A percentile compares a stretch with the other conserved stretches of the same genome.
These are phyloP conservation scores for Grallaria varia DNA, from an alignment of 2,113 vertebrate species.

Conservation along the genomic window DNA sequence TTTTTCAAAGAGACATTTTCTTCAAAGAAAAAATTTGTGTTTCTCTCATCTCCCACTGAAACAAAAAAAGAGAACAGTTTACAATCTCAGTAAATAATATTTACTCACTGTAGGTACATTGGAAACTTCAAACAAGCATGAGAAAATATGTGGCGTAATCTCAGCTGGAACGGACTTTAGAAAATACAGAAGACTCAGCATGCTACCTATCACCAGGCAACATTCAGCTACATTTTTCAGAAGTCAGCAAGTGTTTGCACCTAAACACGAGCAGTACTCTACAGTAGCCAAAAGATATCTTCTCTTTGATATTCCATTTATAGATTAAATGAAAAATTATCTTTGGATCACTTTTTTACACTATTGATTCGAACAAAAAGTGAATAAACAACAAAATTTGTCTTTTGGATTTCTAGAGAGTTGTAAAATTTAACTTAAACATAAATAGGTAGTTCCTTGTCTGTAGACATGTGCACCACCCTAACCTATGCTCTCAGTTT, in stretches of 20 bases:
- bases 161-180: background rate
- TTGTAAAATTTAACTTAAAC: background rate
- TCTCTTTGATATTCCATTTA: background rate
- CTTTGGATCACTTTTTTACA: background rate
- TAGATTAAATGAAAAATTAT: background rate
- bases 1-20: constrained; percentile 9
- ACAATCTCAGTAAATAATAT: background rate
- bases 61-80: background rate
- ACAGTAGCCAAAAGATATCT: background rate
- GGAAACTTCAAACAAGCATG: background rate
- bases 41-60: background rate
- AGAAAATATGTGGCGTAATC: background rate
- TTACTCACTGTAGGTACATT: background rate
- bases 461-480: background rate
- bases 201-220: background rate
- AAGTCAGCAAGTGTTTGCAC: background rate
- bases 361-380: background rate
- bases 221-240: background rate
- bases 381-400: background rate
- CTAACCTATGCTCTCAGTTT: accelerated
- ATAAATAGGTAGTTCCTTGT: background rate
- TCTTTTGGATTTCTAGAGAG: background rate
- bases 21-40: constrained; percentile 15
- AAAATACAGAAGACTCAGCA: background rate
- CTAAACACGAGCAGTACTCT: background rate